Evolutionary conservation across 2,888 invertebrate species (phyloP), one percentile per base, ranked within the genome.

Genomic region (Prosopocoilus inquinatus): DNA sequence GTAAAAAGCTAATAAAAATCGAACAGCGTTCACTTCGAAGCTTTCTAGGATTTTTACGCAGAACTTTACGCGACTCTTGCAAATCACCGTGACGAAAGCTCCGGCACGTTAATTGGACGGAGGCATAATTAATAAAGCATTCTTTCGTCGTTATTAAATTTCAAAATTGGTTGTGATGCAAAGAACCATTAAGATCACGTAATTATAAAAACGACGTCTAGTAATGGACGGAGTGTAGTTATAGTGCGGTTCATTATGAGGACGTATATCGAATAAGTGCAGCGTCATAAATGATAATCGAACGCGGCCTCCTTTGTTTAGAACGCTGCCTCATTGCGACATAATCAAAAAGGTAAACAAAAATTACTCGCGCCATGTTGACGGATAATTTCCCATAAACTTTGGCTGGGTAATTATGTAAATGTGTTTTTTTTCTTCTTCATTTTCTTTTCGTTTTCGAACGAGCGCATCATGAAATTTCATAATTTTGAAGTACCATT

Each of bases 241-340:
- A 46, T 28, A 33, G 47, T 32, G 35, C 33, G 33, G 35, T 34
- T 34, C 47, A 34, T 47, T 34, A 47, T 34, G 35, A 47, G 16
- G 34, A 32, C 47, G 35, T 46, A 32, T 34, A 47, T 12, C 12
- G 34, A 47, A 64, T 66, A 66, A 64, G 58, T 67, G 67, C 66
- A 65, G 46, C 63, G 68, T 68, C 68, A 68, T 68, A 68, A 64
- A 64, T 59, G 61, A 63, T 68, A 68, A 68, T 68, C 66, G 65
- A 68, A 67, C 60, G 63, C 65, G 66, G 64, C 62, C 51, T 64
- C 64, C 61, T 64, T 63, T 50, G 55, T 58, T 56, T 61, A 61
- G 57, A 64, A 64, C 64, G 65, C 64, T 60, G 61, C 62, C 65
- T 62, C 64, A 62, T 64, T 59, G 61, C 59, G 54, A 58, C 55